A percentile compares a stretch with the other conserved stretches of the same genome.
phyloP scores from a whole-genome alignment of 2,113 vertebrate species.

The Gallinago paraguaiae region DNA sequence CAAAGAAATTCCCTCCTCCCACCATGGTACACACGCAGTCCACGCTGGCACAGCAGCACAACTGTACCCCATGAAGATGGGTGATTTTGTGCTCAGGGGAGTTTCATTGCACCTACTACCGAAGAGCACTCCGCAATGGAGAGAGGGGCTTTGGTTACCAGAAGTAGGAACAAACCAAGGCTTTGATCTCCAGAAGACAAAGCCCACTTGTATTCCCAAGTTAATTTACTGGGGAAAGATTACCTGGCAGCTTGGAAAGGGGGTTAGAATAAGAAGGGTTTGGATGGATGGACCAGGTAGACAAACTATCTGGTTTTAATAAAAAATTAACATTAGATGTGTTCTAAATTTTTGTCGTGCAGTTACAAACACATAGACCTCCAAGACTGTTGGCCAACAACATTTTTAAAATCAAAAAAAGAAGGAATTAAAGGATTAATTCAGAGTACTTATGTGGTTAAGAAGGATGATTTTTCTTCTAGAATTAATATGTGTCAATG shows the following conservation, averaged over 20 bases:
- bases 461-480: background rate
- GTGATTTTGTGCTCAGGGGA: background rate
- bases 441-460: background rate
- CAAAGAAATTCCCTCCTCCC: background rate
- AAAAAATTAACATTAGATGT: background rate
- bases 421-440: background rate
- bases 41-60: fast-evolving
- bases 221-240: background rate
- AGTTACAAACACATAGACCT: background rate
- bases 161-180: background rate
- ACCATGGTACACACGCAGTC: background rate
- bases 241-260: background rate
- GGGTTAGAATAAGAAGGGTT: background rate
- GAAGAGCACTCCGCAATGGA: background rate
- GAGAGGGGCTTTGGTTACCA: background rate
- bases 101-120: background rate
- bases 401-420: background rate
- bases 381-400: background rate
- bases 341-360: background rate
- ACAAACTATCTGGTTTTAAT: background rate
- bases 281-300: background rate
- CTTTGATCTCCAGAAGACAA: slow-evolving; percentile 45
- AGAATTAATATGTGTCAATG: background rate
- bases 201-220: background rate
- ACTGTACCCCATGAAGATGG: background rate